A percentile compares a stretch with the other conserved stretches of the same genome.
These are phyloP conservation scores for Eurois occulta DNA, from an alignment of 2,888 invertebrate species.

Conservation along the genomic window DNA sequence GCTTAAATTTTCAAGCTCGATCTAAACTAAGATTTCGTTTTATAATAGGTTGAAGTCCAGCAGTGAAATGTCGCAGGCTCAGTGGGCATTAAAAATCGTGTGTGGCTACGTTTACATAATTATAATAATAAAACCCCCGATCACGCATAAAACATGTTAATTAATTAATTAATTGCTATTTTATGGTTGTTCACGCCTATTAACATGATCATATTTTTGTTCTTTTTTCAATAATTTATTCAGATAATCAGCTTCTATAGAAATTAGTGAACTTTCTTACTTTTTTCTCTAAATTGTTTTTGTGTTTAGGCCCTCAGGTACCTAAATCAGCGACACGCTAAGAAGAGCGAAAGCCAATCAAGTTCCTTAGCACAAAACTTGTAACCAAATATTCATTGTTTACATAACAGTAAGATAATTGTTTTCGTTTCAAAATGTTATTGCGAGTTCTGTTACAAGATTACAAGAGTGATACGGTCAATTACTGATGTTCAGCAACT, in stretches of 20 bases:
- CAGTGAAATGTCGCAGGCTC: neutral
- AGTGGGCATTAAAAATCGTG: neutral
- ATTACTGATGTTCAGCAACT: constrained; percentile 18
- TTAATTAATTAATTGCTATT: constrained; percentile 34
- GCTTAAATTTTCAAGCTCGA: neutral
- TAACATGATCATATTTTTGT: constrained; percentile 5
- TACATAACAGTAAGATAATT: constrained; percentile 25
- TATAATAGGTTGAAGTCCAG: neutral
- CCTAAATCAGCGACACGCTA: too few species aligned
- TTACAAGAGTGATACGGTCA: constrained; percentile 18
- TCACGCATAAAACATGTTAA: constrained; percentile 19
- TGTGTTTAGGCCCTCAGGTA: too few species aligned
- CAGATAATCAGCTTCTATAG: too few species aligned
- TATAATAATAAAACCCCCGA: neutral
- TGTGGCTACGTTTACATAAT: neutral
- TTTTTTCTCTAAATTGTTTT: too few species aligned
- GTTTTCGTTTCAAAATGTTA: constrained; percentile 32
- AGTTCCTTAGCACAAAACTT: neutral
- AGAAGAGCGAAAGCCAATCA: neutral
- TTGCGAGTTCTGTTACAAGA: constrained; percentile 15
- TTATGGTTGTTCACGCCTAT: constrained; percentile 35
- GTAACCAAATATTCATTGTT: neutral
- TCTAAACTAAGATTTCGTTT: neutral
- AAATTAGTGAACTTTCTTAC: neutral
- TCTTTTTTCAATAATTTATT: neutral